A percentile compares a stretch with the other conserved stretches of the same genome.
Conservation (phyloP, 1,140 invertebrate species). For the Anoplophora glabripennis region DNA sequence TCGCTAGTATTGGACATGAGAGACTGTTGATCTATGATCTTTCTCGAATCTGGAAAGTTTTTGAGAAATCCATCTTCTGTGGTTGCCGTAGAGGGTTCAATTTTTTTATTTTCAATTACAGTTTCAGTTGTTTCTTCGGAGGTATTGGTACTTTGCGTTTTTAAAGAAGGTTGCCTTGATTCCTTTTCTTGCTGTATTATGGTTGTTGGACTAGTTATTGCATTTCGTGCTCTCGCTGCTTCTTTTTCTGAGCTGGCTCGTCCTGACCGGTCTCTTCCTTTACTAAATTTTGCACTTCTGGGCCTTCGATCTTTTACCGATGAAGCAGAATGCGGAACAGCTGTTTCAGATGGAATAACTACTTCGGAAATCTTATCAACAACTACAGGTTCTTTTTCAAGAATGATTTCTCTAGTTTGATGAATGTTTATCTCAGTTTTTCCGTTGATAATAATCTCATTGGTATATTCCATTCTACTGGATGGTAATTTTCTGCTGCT, state of each 20-base stretch:
- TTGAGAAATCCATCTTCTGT: constrained; percentile 16
- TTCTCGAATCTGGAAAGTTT: neutral
- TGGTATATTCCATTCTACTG: constrained; percentile 35
- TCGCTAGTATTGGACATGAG: constrained; percentile 36
- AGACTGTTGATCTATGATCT: constrained; percentile 18
- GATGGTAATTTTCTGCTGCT: constrained; percentile 17
- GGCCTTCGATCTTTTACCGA: constrained; percentile 36
- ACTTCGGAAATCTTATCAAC: constrained; percentile 9
- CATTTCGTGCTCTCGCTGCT: neutral
- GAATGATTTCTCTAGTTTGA: constrained; percentile 30
- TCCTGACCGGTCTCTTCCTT: constrained; percentile 14
- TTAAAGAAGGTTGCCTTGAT: neutral
- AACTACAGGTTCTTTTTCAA: constrained; percentile 15
- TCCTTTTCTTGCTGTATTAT: constrained; percentile 1
- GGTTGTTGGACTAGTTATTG: constrained; percentile 4
- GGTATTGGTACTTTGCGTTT: constrained; percentile 27
- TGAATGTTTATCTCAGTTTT: constrained; percentile 41
- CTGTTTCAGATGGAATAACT: constrained; percentile 11
- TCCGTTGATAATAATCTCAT: constrained; percentile 39
- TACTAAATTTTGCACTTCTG: constrained; percentile 39
- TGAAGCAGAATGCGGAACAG: constrained; percentile 3
- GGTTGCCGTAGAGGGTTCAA: neutral
- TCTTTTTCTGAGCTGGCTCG: neutral
- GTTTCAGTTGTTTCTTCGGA: constrained; percentile 27
- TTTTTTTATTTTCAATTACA: constrained; percentile 24